Evolutionary conservation across 2,797 vertebrate genomes (phyloP).

Genomic region (Parauchenoglanis punctatus): DNA sequence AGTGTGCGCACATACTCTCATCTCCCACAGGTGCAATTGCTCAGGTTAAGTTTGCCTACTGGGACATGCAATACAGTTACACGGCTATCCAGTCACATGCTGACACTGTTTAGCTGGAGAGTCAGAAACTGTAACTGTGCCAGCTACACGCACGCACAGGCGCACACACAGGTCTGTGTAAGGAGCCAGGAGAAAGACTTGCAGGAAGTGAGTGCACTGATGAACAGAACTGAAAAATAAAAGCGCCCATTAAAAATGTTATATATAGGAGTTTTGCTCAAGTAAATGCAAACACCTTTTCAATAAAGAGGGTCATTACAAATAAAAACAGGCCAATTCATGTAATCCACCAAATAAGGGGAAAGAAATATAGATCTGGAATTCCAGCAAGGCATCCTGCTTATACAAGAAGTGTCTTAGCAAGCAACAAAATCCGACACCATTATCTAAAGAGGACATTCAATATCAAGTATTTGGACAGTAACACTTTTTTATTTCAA

Average conservation of each 20-base stretch:
- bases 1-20: neutral
- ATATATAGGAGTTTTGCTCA: neutral
- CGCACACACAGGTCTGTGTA: neutral
- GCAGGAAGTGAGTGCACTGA: neutral
- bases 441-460: neutral
- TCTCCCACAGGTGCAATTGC: slow-evolving; percentile 11
- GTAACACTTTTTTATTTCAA: neutral
- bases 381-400: neutral
- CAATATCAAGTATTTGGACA: neutral
- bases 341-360: neutral
- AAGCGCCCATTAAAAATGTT: slow-evolving; percentile 15
- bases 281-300: neutral
- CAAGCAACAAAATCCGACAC: neutral
- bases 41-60: slow-evolving; percentile 25
- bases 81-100: slow-evolving; percentile 18
- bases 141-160: neutral
- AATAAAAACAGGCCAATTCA: neutral
- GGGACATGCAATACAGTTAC: neutral
- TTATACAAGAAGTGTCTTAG: neutral
- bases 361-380: neutral
- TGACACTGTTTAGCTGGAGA: slow-evolving; percentile 18
- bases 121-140: slow-evolving; percentile 5
- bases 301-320: neutral
- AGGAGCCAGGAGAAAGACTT: neutral
- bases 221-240: slow-evolving; percentile 34